Conservation (phyloP, 37 sponge, comb jelly and placozoan genomes). For the Beroe forskalii region DNA sequence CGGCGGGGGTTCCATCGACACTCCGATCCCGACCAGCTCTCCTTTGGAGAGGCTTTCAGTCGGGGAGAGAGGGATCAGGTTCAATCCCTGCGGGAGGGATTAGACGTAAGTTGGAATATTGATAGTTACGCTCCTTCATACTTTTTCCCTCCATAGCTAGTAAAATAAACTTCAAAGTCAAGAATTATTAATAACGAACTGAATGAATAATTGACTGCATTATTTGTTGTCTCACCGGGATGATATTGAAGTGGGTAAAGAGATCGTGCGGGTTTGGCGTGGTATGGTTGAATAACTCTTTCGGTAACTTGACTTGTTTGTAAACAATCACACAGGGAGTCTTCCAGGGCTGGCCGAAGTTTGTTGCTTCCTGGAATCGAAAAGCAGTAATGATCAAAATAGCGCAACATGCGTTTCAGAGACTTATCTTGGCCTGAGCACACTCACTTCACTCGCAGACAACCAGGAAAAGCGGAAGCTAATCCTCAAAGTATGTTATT, state of each 20-base stretch:
- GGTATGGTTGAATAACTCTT: constrained; percentile 4
- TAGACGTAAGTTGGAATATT: not conserved
- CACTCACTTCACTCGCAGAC: no score
- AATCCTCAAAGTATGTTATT: no score
- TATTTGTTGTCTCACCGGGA: not conserved
- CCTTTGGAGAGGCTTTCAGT: constrained; percentile 15
- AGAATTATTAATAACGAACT: not conserved
- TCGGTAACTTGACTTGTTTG: constrained; percentile 61
- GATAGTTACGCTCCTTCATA: not conserved
- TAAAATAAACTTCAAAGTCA: no score
- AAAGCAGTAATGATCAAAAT: not conserved
- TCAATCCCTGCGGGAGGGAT: not conserved
- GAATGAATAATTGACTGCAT: not conserved
- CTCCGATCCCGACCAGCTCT: constrained; percentile 52
- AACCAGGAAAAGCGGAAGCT: no score
- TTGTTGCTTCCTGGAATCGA: constrained; percentile 59
- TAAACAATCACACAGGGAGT: constrained; percentile 39
- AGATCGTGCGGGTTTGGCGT: constrained; percentile 45
- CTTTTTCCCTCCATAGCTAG: no score
- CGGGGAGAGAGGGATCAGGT: constrained; percentile 33
- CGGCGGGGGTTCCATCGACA: constrained; percentile 3
- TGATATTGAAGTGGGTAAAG: constrained; percentile 27
- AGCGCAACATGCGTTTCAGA: no score
- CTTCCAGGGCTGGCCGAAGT: constrained; percentile 56
- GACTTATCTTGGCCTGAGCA: no score